These are phyloP conservation scores for Candoia aspera DNA, from an alignment of 2,113 vertebrate genomes.

Conservation along the genomic window DNA sequence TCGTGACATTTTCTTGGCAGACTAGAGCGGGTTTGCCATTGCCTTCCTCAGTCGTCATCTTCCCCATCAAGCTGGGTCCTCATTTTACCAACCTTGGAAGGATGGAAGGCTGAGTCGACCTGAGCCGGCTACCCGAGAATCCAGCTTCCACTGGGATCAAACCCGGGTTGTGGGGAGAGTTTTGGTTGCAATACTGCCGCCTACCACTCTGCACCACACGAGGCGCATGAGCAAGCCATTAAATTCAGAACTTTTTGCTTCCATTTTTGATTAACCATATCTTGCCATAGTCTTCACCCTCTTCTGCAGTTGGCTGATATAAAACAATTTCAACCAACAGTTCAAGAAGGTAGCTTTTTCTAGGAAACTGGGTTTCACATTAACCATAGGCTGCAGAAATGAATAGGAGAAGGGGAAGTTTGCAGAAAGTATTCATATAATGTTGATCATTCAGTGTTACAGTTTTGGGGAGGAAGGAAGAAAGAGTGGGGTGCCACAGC, in stretches of 20 bases:
- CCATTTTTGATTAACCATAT: not conserved
- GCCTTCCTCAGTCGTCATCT: too few relatives aligned
- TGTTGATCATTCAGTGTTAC: not conserved
- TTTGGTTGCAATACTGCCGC: too few relatives aligned
- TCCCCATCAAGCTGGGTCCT: too few relatives aligned
- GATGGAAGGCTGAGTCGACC: too few relatives aligned
- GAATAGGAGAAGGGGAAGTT: not conserved
- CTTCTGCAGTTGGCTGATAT: not conserved
- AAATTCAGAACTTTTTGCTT: not conserved
- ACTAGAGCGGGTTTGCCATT: too few relatives aligned
- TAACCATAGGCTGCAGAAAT: not conserved
- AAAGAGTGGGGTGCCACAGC: not conserved
- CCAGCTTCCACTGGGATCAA: too few relatives aligned
- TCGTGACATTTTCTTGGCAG: too few relatives aligned
- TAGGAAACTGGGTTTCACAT: not conserved
- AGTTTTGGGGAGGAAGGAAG: not conserved
- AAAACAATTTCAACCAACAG: not conserved
- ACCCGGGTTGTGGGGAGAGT: too few relatives aligned
- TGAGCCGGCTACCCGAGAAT: too few relatives aligned
- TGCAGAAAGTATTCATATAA: not conserved
- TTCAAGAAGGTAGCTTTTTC: not conserved
- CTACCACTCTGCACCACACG: too few relatives aligned
- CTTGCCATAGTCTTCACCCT: not conserved
- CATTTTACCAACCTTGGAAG: too few relatives aligned
- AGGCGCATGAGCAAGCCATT: too few relatives aligned